Base-by-base conservation (phyloP, 2,113 vertebrate genomes). In the Megaptera novaeangliae region DNA sequence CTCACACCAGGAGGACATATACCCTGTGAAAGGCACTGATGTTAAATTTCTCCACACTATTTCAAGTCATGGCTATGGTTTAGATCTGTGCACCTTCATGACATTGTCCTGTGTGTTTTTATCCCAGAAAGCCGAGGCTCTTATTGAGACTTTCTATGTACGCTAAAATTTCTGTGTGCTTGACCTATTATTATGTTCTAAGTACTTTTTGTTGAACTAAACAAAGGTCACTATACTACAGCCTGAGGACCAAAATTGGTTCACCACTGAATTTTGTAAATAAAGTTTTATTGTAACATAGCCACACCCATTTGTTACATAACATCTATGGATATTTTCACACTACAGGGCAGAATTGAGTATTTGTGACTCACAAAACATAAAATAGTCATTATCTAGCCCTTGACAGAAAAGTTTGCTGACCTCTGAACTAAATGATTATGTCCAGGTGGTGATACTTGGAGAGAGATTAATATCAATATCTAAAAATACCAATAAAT, bases 311-410 rank as follows among this genome's bases (percentile, higher is more conserved):
- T 59, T 72, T 80, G 27, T 75, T 34, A 59, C 8, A 57, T 69
- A 77, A 18, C 8, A 2, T 75, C 34, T 63, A 20, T 71, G 17
- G 12, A 23, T 92, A 36, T 57, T 96, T 92, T 77, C 27, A 89
- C 17, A 29, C 13, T 29, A 20, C 0, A 52, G 34, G 36, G 9
- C 6, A 81, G 36, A 86, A 20, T 0, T 41, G n/a, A n/a, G 0
- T 34, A 85, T 20, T 52, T 88, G 41, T 85, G 8, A 71, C 8
- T 84, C 14, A 14, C 17, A 44, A 59, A 94, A 18, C 21, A 7
- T 81, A 77, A 74, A 87, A 59, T 63, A 78, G 8, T 64, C 81
- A 66, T 66, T 89, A 57, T 36, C 18, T 92, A 59, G 15, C 15
- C 52, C 4, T 41, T 92, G 86, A 85, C 1, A 39, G 6, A 94